A percentile compares a stretch with the other conserved stretches of the same genome.
Evolutionary conservation across 1,140 invertebrate genomes (phyloP).

Genomic region (Neoseiulus cucumeris): DNA sequence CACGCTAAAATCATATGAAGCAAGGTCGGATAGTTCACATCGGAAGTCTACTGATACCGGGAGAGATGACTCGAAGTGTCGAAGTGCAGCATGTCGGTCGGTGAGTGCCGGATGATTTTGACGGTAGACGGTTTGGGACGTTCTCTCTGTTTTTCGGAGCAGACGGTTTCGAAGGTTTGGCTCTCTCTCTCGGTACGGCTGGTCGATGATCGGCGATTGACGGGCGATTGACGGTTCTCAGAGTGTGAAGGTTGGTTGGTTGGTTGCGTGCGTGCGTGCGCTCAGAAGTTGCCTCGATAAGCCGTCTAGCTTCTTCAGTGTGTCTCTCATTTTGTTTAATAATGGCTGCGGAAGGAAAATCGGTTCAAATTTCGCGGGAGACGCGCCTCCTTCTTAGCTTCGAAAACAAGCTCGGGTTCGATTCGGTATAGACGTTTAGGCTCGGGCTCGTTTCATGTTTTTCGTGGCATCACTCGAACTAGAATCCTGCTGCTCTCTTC

Average conservation of each 20-base stretch:
- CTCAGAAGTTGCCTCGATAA: neutral
- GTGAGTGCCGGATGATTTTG: too few species aligned
- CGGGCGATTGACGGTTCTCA: too few species aligned
- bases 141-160: too few species aligned
- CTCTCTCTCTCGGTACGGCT: too few species aligned
- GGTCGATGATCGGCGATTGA: too few species aligned
- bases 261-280: neutral
- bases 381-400: neutral
- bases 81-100: too few species aligned
- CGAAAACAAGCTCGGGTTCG: neutral
- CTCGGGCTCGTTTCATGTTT: neutral
- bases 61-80: too few species aligned
- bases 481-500: neutral
- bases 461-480: neutral
- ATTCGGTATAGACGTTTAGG: neutral
- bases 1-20: too few species aligned
- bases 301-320: neutral
- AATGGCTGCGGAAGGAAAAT: constrained; percentile 10
- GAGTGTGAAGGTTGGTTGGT: neutral
- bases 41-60: too few species aligned
- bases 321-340: neutral
- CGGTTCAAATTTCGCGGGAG: neutral
- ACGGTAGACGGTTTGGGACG: too few species aligned
- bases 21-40: too few species aligned
- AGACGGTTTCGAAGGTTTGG: too few species aligned